Evolutionary conservation across 2,888 invertebrate genomes (phyloP), one percentile per base, ranked within the genome.

Genomic region (Matsumyia berberina): DNA sequence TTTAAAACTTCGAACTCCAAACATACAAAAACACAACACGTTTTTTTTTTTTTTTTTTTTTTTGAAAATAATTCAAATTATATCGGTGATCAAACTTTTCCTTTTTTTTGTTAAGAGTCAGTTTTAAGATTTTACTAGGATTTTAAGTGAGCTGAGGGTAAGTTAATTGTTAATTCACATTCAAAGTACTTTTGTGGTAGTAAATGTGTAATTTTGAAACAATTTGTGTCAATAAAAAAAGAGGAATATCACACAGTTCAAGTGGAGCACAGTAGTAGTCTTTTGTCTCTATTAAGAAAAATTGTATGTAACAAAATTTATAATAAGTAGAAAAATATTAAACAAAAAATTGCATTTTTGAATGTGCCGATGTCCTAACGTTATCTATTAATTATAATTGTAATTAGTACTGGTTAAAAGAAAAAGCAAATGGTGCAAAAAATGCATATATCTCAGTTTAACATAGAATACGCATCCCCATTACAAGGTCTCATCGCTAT

Each of bases 11-110:
- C n/a, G n/a, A n/a, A n/a, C n/a, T n/a, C n/a, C n/a, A 78, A 55
- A 73, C 42, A 79, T 42, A 78, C 35, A 72, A 15, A 70, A 55
- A 78, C 72, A 83, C 72, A 73, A 73, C 64, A 46, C 24, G 4
- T 3, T 24, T 24, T 24, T 24, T 24, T 24, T 24, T 24, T 24
- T 24, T 24, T 24, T 24, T 24, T n/a, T n/a, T n/a, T n/a, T 60
- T 72, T 67, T 57, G 24, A 58, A 64, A 49, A 12, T 31, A 49
- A 57, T 74, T 66, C 44, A 55, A 78, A 55, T 49, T 70, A 80
- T 80, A 80, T 85, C 85, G 85, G 85, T 85, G 85, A 85, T 85
- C 85, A 85, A 85, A 85, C 70, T 76, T 85, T 85, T 85, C 64
- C 62, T 69, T 77, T 69, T 62, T 46, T 85, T 58, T 55, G 60